Base-by-base conservation (phyloP, 2,113 vertebrate species). In the Ifrita kowaldi region DNA sequence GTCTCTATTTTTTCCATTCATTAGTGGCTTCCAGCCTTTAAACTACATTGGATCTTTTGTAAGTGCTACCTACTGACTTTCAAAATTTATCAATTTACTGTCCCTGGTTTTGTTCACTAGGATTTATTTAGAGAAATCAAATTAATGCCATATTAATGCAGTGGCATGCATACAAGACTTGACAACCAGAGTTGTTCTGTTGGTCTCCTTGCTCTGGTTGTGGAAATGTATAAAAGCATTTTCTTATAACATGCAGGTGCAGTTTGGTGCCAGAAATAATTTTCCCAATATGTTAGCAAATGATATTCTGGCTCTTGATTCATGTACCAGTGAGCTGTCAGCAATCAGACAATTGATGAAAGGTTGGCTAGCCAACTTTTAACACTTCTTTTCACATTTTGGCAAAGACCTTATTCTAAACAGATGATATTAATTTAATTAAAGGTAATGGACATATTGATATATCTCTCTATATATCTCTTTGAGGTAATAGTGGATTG, bases 381-480 rank as follows among this genome's bases (percentile, higher is more conserved):
- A 90, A 77, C 47, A 77, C 5, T 87, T 85, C 28, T 69, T 85
- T 76, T 56, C 93, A 67, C 80, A 78, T 96, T 94, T 80, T 97
- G 93, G 96, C 95, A 97, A 94, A 93, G 64, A 86, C 87, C 20
- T 92, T 42, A 67, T 95, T 97, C 74, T 65, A 62, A 90, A 91
- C 79, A 96, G 55, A 89, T 96, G 10, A 88, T 97, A 97, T 85
- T 94, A 35, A 96, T 97, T 98, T 97, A 97, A 97, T 97, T 97
- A 96, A 96, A 96, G 69, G 59, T 96, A 97, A 95, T 79, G 97
- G 95, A 88, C 70, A 95, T 71, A 86, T 89, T 95, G 74, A 96
- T 98, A 71, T 84, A 95, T 92, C 32, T 94, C 27, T 63, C 4
- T 67, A 19, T 53, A 68, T 81, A 79, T 85, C 60, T 86, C 21